Conservation (phyloP, 2,888 invertebrate genomes). For the Andrena fulva region DNA sequence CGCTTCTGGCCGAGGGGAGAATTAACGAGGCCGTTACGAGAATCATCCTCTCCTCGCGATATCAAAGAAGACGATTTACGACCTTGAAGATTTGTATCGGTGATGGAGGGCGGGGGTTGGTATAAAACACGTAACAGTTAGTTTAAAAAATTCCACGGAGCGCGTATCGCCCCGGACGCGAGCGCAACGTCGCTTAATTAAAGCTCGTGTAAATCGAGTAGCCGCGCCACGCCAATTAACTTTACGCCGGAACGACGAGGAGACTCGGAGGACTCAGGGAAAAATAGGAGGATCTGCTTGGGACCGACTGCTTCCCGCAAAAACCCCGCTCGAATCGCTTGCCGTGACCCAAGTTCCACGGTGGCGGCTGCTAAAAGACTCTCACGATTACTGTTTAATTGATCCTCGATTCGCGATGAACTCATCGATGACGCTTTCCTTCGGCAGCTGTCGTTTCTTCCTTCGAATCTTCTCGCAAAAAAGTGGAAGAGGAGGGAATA, state of each 20-base stretch:
- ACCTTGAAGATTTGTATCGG: constrained; percentile 22
- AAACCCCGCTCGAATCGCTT: constrained; percentile 25
- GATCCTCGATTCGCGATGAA: background rate
- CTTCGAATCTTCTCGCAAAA: no score
- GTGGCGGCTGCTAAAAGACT: background rate
- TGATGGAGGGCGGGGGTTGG: no score
- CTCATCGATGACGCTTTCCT: background rate
- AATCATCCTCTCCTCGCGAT: background rate
- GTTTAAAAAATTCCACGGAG: constrained; percentile 33
- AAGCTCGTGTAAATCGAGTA: constrained; percentile 53
- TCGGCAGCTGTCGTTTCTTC: no score
- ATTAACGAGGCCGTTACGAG: constrained; percentile 2
- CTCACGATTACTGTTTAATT: background rate
- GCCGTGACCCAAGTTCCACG: constrained; percentile 9
- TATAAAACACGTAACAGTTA: constrained; percentile 32
- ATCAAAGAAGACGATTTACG: constrained; percentile 38
- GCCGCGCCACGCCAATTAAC: constrained; percentile 59
- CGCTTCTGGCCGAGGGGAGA: background rate
- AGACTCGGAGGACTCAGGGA: background rate
- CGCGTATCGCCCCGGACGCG: background rate
- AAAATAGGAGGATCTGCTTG: constrained; percentile 13
- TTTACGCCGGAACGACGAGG: constrained; percentile 29
- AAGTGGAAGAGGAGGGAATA: no score
- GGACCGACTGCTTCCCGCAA: constrained; percentile 17
- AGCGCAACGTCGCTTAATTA: constrained; percentile 47